Evolutionary conservation across 1,140 invertebrate genomes (phyloP).

Genomic region (Calephelis virginiensis): DNA sequence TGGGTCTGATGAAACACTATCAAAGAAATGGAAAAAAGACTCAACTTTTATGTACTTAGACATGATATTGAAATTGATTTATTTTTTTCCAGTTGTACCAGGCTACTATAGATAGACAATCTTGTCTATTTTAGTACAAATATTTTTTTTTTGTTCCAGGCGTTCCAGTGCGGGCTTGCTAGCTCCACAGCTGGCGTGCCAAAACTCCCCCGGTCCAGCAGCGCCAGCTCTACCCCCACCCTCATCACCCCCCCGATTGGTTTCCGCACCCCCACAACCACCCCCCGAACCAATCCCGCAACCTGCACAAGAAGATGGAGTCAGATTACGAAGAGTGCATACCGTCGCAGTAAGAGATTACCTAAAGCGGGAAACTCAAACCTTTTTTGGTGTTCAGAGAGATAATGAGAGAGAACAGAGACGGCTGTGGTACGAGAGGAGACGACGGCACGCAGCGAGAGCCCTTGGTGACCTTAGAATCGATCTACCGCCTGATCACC

Average conservation of each 20-base stretch:
- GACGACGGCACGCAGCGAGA: slow-evolving; percentile 85
- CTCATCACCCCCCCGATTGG: slow-evolving; percentile 59
- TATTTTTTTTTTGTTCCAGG: slow-evolving; percentile 53
- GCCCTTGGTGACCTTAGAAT: slow-evolving; percentile 83
- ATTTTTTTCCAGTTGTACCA: background rate
- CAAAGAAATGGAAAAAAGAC: too few relatives aligned
- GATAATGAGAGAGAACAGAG: slow-evolving; percentile 85
- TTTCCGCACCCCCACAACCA: slow-evolving; percentile 55
- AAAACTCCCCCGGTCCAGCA: slow-evolving; percentile 54
- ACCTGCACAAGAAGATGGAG: slow-evolving; percentile 66
- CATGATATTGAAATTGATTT: background rate
- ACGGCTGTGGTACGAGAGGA: slow-evolving; percentile 85
- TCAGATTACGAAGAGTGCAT: slow-evolving; percentile 60
- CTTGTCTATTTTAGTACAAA: background rate
- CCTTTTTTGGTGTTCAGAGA: slow-evolving; percentile 88
- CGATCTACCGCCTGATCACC: slow-evolving; percentile 80
- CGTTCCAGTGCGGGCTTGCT: slow-evolving; percentile 63
- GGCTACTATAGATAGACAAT: too few relatives aligned
- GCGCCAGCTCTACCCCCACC: slow-evolving; percentile 58
- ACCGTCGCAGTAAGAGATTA: slow-evolving; percentile 79
- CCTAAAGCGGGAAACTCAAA: slow-evolving; percentile 86
- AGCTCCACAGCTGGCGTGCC: slow-evolving; percentile 66
- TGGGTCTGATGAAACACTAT: too few relatives aligned
- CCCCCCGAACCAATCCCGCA: slow-evolving; percentile 53
- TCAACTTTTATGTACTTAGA: too few relatives aligned